These are phyloP conservation scores for Cnemophilus loriae DNA, from an alignment of 2,113 vertebrate species.

Conservation along the genomic window DNA sequence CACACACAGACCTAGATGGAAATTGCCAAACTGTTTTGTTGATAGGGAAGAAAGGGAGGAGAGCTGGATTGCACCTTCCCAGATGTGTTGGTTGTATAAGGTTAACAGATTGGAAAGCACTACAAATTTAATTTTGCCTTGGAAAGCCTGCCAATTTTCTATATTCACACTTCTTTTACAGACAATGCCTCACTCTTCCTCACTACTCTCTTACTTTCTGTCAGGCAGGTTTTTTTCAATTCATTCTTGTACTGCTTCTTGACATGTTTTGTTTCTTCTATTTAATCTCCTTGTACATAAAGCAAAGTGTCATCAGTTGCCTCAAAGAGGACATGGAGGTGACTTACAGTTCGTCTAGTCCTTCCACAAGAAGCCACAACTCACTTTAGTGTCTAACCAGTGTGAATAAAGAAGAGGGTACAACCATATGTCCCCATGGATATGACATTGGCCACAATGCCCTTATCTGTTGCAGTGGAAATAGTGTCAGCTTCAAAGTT, in stretches of 20 bases:
- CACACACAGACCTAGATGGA: background rate
- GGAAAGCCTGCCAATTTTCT: background rate
- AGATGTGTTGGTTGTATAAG: background rate
- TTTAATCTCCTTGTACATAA: background rate
- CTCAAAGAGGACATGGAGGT: background rate
- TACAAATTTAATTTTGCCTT: background rate
- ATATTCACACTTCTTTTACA: background rate
- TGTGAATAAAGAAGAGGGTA: background rate
- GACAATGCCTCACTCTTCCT: background rate
- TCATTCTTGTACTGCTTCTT: background rate
- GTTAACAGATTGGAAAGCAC: background rate
- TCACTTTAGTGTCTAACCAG: background rate
- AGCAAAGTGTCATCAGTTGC: background rate
- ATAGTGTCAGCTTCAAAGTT: background rate
- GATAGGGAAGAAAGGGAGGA: background rate
- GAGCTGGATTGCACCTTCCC: accelerated
- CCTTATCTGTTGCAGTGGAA: background rate
- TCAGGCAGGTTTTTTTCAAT: background rate
- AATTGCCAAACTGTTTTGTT: background rate
- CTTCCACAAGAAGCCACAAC: background rate
- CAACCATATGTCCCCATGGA: background rate
- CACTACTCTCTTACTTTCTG: background rate
- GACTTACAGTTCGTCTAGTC: background rate
- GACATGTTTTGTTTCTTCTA: background rate
- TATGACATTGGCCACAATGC: background rate